Base-by-base conservation (phyloP, 2,888 invertebrate species). In the Euproctis similis region DNA sequence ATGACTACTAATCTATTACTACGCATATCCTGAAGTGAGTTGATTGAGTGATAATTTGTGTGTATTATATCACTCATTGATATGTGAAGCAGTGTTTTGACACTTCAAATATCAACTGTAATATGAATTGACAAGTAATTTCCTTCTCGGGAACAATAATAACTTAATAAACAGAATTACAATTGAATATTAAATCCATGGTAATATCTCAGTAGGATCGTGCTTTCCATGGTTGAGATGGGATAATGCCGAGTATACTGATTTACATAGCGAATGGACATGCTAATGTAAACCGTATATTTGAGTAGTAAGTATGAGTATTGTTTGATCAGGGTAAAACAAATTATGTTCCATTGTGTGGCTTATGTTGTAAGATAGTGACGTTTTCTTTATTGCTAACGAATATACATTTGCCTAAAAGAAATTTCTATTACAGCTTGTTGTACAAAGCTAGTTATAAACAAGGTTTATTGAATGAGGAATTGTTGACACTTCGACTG, bases 211-310 rank as follows among this genome's bases (percentile, higher is more conserved):
- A 42, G 46, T 42, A 38, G 46, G 56, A 51, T 54, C 75, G 73
- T 73, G 75, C 67, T 59, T 54, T 35, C 53, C 46, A 47, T 44
- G 37, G 44, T 46, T 45, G 44, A 48, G 46, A 47, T 46, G 54
- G 71, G 72, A 74, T 77, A 59, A 72, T 57, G 53, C 48, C 36
- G 42, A 45, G 40, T 50, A 37, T n/a, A 50, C 52, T 44, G 50
- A 72, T 69, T 66, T 59, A 57, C 56, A 59, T 54, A 46, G 27
- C 20, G 28, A 28, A 9, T 22, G 44, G 14, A 38, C 35, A 30
- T 32, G 26, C 45, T 25, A 70, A 46, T 55, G 34, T 62, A 29
- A 37, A 39, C 59, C 32, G 42, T 67, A 48, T 49, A 8, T 2
- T 30, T 8, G 30, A 12, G 28, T 19, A 24, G 20, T 46, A 48